phyloP scores from a whole-genome alignment of 2,113 vertebrate genomes.

The mouse (Mus musculus) region GRCm39 chr8:82553501-82554000 shows the following conservation, averaged over 20 bases:
- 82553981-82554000: not conserved
- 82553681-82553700: not conserved
- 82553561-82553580: not conserved
- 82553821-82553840: not conserved
- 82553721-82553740: no score
- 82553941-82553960: not conserved
- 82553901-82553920: not conserved
- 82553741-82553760: fast-evolving
- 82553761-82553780: no score
- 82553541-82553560: no score
- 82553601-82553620: not conserved
- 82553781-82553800: not conserved
- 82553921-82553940: not conserved
- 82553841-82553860: not conserved
- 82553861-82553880: not conserved
- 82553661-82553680: not conserved
- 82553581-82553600: not conserved
- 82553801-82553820: fast-evolving
- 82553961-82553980: no score
- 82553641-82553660: not conserved
- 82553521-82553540: no score
- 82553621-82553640: not conserved
- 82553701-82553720: no score
- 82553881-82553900: not conserved
- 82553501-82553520: no score